Evolutionary conservation across 2,113 vertebrate species (phyloP), one percentile per base, ranked within the genome.

Genomic region (Mus spicilegus): DNA sequence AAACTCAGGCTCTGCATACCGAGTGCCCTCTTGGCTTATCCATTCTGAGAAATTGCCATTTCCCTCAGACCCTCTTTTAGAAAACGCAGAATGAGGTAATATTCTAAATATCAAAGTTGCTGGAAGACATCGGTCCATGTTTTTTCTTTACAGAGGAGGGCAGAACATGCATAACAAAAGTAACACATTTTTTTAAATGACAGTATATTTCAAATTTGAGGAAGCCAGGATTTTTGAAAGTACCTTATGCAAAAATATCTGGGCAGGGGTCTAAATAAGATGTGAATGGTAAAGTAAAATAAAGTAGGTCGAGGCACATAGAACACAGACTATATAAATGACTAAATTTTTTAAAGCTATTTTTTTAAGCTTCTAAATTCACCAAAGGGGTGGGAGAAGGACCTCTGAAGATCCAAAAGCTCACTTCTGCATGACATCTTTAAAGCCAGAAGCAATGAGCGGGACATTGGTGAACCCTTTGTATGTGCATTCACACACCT

Each of bases 141-240:
- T 10, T 84, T 96, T 89, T 46, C 2, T 87, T 65, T 80, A 67
- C 75, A 72, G 73, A 96, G 49, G 33, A 93, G 11, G 26, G 49
- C 49, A 86, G 82, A 39, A n/a, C 89, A 94, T 33, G 81, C 94
- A 98, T 90, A 97, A 85, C 97, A 97, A 95, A 98, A 97, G 94
- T 98, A 96, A 93, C 97, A 98, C 96, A 72, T 98, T 97, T 98
- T 97, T 97, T 97, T 92, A 14, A 98, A 89, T 72, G 7, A 36
- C n/a, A 61, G 77, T 3, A 4, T 89, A 90, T 95, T 96, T 97
- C 84, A 97, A 90, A 91, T 96, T 97, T 97, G 94, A 88, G 92
- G 95, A 98, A 97, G 95, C 77, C 39, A 56, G 91, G 63, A 73
- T 39, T 84, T 89, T 82, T 89, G 94, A 98, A 98, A 97, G 73